Conservation (phyloP, 23 tunicate species). For the Aplidium turbinatum region DNA sequence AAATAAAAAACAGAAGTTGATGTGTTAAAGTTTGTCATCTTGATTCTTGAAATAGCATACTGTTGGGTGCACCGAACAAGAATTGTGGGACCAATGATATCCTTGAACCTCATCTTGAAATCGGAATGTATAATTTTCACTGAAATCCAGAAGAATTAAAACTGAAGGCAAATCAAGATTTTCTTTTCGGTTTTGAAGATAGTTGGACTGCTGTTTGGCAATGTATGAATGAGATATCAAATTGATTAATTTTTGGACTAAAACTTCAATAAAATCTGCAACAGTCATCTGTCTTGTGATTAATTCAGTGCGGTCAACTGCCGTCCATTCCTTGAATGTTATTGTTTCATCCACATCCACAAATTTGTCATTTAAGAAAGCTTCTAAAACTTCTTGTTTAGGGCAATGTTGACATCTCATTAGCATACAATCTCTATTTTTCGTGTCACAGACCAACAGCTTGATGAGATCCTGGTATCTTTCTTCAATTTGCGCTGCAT, state of each 20-base stretch:
- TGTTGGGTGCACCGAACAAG: constrained; percentile 17
- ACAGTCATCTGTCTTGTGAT: constrained; percentile 3
- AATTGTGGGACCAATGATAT: constrained; percentile 26
- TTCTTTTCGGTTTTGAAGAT: constrained; percentile 2
- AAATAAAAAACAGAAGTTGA: constrained; percentile 13
- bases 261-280: constrained; percentile 14
- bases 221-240: constrained; percentile 20
- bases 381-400: constrained; percentile 14
- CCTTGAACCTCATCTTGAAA: constrained; percentile 24
- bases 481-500: constrained; percentile 10
- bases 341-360: too few relatives aligned
- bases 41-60: constrained; percentile 18
- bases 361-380: too few relatives aligned
- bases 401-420: constrained; percentile 7
- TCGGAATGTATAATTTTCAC: constrained; percentile 17
- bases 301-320: constrained; percentile 14
- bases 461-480: constrained; percentile 8
- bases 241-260: constrained; percentile 7
- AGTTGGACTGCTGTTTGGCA: constrained; percentile 8
- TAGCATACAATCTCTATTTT: constrained; percentile 19
- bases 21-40: constrained; percentile 3
- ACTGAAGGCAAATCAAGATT: constrained; percentile 23
- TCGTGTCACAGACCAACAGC: constrained; percentile 17
- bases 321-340: constrained; percentile 20
- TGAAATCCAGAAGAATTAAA: constrained; percentile 16